phyloP scores from a whole-genome alignment of 2,888 invertebrate genomes.

The Hololepta plana region DNA sequence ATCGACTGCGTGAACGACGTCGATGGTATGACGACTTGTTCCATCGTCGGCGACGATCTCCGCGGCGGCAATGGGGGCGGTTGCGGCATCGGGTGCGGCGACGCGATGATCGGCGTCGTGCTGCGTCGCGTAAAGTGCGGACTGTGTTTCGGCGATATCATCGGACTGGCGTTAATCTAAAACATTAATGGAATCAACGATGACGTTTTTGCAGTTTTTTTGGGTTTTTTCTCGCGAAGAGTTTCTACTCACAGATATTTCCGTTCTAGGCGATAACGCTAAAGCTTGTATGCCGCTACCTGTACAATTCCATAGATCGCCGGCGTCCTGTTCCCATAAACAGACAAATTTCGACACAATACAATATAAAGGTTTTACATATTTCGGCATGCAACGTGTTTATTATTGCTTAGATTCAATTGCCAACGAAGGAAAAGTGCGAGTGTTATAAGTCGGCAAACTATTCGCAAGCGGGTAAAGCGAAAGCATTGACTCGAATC shows the following conservation, averaged over 20 bases:
- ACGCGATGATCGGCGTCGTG: slow-evolving; percentile 19
- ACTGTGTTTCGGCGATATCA: slow-evolving; percentile 39
- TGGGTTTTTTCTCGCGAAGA: slow-evolving; percentile 1
- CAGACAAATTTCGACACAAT: too few species aligned
- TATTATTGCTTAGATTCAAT: too few species aligned
- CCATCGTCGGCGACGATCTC: slow-evolving; percentile 32
- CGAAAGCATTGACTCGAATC: too few species aligned
- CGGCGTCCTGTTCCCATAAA: slow-evolving; percentile 32
- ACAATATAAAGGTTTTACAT: too few species aligned
- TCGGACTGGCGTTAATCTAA: slow-evolving; percentile 23
- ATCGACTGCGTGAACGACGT: slow-evolving; percentile 13
- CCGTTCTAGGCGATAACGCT: slow-evolving; percentile 32
- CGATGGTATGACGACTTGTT: slow-evolving; percentile 13
- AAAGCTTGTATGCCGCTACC: slow-evolving; percentile 33
- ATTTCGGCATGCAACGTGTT: too few species aligned
- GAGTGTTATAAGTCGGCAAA: too few species aligned
- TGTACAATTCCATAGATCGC: slow-evolving; percentile 31
- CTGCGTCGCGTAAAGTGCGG: slow-evolving; percentile 29
- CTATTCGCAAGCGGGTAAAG: too few species aligned
- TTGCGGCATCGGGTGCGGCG: slow-evolving; percentile 3
- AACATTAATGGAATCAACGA: slow-evolving; percentile 1
- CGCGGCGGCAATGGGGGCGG: slow-evolving; percentile 48
- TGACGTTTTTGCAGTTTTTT: too few species aligned
- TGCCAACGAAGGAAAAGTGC: too few species aligned
- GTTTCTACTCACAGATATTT: slow-evolving; percentile 27